Percentiles rank a stretch among this genome's conserved stretches.
Conservation (phyloP, 2,888 invertebrate genomes). For the Habroteleia sp. region DNA sequence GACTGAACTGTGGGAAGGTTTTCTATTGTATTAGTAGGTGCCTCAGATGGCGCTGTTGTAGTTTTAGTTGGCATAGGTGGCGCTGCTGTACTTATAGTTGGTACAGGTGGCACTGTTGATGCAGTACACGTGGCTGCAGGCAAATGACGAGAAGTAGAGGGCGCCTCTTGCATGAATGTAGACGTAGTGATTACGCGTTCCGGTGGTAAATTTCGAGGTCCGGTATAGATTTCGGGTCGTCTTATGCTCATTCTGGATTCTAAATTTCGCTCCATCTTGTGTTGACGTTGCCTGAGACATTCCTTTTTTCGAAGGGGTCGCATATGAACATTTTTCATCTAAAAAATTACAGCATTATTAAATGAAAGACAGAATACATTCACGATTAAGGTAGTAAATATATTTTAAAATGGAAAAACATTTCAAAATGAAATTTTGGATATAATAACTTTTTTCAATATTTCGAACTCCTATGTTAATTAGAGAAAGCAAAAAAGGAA, state of each 20-base stretch:
- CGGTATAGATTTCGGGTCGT: slow-evolving; percentile 68
- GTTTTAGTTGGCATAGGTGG: too few species aligned
- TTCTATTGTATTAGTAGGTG: too few species aligned
- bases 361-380: too few species aligned
- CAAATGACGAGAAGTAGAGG: background rate
- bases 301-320: slow-evolving; percentile 77
- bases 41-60: slow-evolving; percentile 12
- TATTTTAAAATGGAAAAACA: too few species aligned
- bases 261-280: slow-evolving; percentile 82
- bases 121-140: slow-evolving; percentile 29
- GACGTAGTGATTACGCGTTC: slow-evolving; percentile 37
- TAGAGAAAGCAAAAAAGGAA: too few species aligned
- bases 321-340: slow-evolving; percentile 47
- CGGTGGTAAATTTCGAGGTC: slow-evolving; percentile 64
- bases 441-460: too few species aligned
- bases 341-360: slow-evolving; percentile 5
- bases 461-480: too few species aligned
- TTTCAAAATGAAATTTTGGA: too few species aligned
- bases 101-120: slow-evolving; percentile 8
- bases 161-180: background rate
- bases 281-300: slow-evolving; percentile 80
- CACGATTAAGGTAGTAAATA: too few species aligned
- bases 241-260: slow-evolving; percentile 75
- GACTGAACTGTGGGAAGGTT: slow-evolving; percentile 63
- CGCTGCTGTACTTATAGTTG: too few species aligned